These are phyloP conservation scores for Spondyliosoma cantharus DNA, from an alignment of 2,797 vertebrate genomes.

Conservation along the genomic window DNA sequence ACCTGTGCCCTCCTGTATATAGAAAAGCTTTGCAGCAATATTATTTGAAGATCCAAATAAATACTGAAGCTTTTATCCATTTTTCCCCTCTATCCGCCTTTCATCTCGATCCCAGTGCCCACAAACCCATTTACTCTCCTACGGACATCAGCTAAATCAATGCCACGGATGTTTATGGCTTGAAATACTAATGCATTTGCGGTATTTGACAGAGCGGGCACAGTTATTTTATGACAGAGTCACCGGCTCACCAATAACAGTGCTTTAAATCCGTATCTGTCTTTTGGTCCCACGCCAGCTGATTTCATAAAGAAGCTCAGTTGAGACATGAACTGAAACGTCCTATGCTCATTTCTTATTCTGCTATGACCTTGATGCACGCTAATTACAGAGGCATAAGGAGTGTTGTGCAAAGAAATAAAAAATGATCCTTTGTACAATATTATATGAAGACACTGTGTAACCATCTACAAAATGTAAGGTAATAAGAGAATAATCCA, in stretches of 20 bases:
- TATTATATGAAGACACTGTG: constrained; percentile 8
- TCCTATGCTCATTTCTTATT: constrained; percentile 26
- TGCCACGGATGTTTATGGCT: constrained; percentile 51
- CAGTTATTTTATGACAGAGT: constrained; percentile 41
- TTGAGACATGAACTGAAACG: constrained; percentile 45
- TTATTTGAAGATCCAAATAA: constrained; percentile 22
- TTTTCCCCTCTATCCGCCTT: constrained; percentile 21
- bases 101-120: constrained; percentile 31
- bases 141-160: constrained; percentile 42
- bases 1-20: background rate
- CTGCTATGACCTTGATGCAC: constrained; percentile 27
- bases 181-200: constrained; percentile 60
- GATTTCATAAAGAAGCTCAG: constrained; percentile 40
- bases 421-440: background rate
- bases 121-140: constrained; percentile 45
- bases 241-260: constrained; percentile 30
- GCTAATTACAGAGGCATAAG: constrained; percentile 40
- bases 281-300: constrained; percentile 30
- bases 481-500: background rate
- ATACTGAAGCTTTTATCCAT: constrained; percentile 10
- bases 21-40: constrained; percentile 8
- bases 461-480: constrained; percentile 9
- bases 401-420: constrained; percentile 2
- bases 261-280: constrained; percentile 48
- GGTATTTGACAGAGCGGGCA: constrained; percentile 43